phyloP scores from a whole-genome alignment of 2,797 vertebrate genomes.

The Hyperoplus immaculatus region DNA sequence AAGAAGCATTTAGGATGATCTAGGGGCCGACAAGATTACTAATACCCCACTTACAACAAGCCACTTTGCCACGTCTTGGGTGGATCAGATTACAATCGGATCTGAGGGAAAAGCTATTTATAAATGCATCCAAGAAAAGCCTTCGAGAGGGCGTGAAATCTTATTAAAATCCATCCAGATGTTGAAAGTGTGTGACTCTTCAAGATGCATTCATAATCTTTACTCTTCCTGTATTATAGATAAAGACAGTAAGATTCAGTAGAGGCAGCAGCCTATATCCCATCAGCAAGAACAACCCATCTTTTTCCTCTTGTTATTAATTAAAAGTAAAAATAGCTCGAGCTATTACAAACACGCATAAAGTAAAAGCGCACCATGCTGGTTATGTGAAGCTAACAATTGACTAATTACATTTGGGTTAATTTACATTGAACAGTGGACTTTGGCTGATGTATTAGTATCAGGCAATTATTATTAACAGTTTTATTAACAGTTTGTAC shows the following conservation, averaged over 20 bases:
- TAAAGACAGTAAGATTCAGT: not conserved
- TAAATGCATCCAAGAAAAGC: not conserved
- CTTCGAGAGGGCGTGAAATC: not conserved
- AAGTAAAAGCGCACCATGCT: not conserved
- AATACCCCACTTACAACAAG: not conserved
- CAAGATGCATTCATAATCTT: no score
- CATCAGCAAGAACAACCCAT: not conserved
- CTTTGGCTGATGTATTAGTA: not conserved
- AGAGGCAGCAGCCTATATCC: not conserved
- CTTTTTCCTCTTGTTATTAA: not conserved
- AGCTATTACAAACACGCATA: not conserved
- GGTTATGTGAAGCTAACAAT: no score
- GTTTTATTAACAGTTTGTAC: not conserved
- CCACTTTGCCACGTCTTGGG: not conserved
- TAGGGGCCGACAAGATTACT: not conserved
- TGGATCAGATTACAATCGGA: not conserved
- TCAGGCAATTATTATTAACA: no score
- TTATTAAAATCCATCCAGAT: not conserved
- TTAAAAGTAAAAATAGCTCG: not conserved
- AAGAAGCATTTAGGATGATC: slow-evolving; percentile 3
- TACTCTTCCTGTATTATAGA: no score
- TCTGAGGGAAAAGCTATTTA: not conserved
- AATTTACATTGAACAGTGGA: not conserved
- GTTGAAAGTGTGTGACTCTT: not conserved
- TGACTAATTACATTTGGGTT: no score